These are phyloP conservation scores for Fistularia tabacaria DNA, from an alignment of 2,797 vertebrate species.

Conservation along the genomic window DNA sequence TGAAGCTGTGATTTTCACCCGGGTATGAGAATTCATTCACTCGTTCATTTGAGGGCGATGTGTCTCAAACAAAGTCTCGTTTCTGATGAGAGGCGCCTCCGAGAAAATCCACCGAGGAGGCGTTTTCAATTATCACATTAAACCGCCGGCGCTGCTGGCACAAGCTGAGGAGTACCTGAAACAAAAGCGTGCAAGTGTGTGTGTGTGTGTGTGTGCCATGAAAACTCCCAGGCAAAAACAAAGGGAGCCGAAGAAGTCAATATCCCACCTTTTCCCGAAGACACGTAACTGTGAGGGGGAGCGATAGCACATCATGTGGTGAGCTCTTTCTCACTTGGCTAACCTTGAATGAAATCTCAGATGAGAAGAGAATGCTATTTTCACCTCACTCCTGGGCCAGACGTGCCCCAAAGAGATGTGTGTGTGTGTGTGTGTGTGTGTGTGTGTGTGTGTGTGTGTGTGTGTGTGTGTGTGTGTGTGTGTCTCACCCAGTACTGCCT, in stretches of 20 bases:
- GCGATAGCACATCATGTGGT: conserved; percentile 52
- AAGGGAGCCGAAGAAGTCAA: conserved; percentile 47
- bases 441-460: conserved; percentile 3
- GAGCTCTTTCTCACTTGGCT: conserved; percentile 74
- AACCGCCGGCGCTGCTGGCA: conserved; percentile 15
- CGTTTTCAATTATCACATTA: conserved; percentile 52
- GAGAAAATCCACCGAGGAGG: conserved; percentile 15
- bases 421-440: conserved; percentile 8
- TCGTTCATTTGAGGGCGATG: no score
- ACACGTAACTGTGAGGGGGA: conserved; percentile 44
- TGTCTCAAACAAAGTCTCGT: no score
- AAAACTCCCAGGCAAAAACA: conserved; percentile 41
- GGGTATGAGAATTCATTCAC: no score
- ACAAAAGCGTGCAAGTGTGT: conserved; percentile 32
- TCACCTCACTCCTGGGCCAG: conserved; percentile 70
- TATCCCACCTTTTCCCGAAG: conserved; percentile 55
- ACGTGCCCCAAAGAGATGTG: conserved; percentile 47
- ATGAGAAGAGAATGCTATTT: conserved; percentile 78
- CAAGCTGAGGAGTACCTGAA: conserved; percentile 28
- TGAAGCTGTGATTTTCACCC: no score
- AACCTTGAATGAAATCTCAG: conserved; percentile 76
- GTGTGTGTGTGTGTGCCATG: conserved; percentile 2
- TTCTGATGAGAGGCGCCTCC: conserved; percentile 5
- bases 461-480: conserved; percentile 3
- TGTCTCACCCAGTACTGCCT: background rate